Conservation (phyloP, 2,888 invertebrate species). For the Agriopis leucophaearia region DNA sequence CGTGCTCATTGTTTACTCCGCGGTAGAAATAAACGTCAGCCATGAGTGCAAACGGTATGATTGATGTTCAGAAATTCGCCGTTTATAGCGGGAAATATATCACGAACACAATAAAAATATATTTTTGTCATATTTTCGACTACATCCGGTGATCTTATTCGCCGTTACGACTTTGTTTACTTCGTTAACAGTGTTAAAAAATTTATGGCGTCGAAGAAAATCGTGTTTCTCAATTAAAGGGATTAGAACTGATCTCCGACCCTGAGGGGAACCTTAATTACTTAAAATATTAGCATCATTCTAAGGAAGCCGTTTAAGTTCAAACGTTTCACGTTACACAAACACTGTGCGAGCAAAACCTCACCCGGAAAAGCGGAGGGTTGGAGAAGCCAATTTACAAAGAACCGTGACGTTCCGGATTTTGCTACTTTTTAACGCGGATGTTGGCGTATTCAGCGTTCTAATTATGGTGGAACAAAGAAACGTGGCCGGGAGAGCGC, state of each 20-base stretch:
- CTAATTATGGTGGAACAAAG: slow-evolving; percentile 56
- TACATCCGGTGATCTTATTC: slow-evolving; percentile 31
- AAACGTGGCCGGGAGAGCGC: slow-evolving; percentile 57
- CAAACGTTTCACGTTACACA: slow-evolving; percentile 52
- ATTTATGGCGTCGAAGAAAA: slow-evolving; percentile 14
- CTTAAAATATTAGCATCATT: slow-evolving; percentile 59
- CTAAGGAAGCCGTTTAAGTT: slow-evolving; percentile 62
- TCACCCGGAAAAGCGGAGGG: slow-evolving; percentile 55
- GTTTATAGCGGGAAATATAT: slow-evolving; percentile 40
- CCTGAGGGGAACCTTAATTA: slow-evolving; percentile 51
- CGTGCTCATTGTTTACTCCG: slow-evolving; percentile 36
- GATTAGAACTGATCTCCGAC: slow-evolving; percentile 50
- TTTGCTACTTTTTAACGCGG: slow-evolving; percentile 34
- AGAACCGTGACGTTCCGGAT: slow-evolving; percentile 53
- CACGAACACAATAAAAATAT: slow-evolving; percentile 27
- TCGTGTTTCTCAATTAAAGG: slow-evolving; percentile 51
- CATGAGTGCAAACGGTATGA: slow-evolving; percentile 39
- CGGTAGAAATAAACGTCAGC: slow-evolving; percentile 46
- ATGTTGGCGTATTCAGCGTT: slow-evolving; percentile 52
- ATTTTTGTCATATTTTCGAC: slow-evolving; percentile 25
- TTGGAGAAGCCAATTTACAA: slow-evolving; percentile 47
- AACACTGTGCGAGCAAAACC: slow-evolving; percentile 56
- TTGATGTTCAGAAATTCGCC: slow-evolving; percentile 38
- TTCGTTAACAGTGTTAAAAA: slow-evolving; percentile 11
- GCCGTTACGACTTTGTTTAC: slow-evolving; percentile 39